A percentile compares a stretch with the other conserved stretches of the same genome.
Conservation (phyloP, 2,797 vertebrate species). For the Sebastolobus alascanus region DNA sequence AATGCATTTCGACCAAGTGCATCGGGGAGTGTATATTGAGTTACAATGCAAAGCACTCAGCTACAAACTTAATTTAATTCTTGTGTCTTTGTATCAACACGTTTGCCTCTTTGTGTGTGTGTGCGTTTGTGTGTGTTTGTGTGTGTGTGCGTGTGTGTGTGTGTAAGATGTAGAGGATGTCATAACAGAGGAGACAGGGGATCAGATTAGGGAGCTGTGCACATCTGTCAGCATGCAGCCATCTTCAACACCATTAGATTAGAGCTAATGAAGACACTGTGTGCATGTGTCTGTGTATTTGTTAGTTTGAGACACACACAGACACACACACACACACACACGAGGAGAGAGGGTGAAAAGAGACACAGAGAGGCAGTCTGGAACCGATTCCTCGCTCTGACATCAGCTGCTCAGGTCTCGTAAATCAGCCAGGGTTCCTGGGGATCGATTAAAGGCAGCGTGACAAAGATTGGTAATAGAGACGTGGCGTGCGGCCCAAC, state of each 20-base stretch:
- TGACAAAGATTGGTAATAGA: conserved; percentile 66
- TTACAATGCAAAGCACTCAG: conserved; percentile 84
- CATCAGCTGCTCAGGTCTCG: conserved; percentile 71
- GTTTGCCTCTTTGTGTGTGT: conserved; percentile 32
- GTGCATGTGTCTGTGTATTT: conserved; percentile 71
- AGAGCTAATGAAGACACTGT: conserved; percentile 79
- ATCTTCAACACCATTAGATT: conserved; percentile 81
- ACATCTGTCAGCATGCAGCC: conserved; percentile 82
- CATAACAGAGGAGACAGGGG: conserved; percentile 76
- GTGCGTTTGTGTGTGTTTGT: conserved; percentile 28
- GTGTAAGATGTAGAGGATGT: conserved; percentile 77
- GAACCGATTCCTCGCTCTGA: conserved; percentile 57
- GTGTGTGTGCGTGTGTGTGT: conserved; percentile 14
- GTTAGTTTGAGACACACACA: conserved; percentile 45
- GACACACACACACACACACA: not conserved
- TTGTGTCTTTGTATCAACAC: conserved; percentile 60
- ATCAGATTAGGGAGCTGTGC: conserved; percentile 82
- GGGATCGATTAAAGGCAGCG: conserved; percentile 73
- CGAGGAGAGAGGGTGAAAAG: conserved; percentile 18
- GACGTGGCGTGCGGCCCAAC: conserved; percentile 46
- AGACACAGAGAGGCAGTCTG: conserved; percentile 38
- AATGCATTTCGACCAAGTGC: conserved; percentile 74
- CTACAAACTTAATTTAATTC: conserved; percentile 77
- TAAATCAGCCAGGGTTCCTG: conserved; percentile 70
- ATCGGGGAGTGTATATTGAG: conserved; percentile 75